Evolutionary conservation across 2,113 vertebrate genomes (phyloP), one percentile per base, ranked within the genome.

Genomic region (Phaethornis superciliosus): DNA sequence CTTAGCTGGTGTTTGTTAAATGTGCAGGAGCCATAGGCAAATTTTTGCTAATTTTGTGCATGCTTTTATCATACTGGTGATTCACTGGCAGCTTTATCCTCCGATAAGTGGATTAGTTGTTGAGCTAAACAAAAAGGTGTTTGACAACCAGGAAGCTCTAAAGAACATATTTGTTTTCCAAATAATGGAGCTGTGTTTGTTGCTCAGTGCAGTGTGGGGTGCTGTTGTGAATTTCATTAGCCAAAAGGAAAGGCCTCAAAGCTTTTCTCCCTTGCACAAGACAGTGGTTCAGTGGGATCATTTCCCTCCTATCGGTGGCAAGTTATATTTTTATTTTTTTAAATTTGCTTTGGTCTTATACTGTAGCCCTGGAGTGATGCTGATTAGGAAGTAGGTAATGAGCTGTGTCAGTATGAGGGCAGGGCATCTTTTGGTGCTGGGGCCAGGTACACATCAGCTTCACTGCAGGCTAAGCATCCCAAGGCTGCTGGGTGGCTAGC

Each of bases 61-160:
- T 95, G 97, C 97, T 96, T 98, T 98, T 98, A 98, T 98, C 98
- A 93, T 96, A n/a, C 62, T 46, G 85, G 87, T 97, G 96, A 97
- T 97, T 97, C 96, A 92, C 96, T 84, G 95, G 97, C 96, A 91
- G 94, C 98, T 97, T 98, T 98, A 98, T 96, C 97, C 98, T 69
- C 97, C 5, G 96, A 97, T 98, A 98, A 98, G 98, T 98, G 98
- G 98, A 98, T 98, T 98, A 98, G 98, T 96, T 95, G 84, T 96
- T 84, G 97, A 97, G 97, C 98, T 97, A 96, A 97, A 98, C 98
- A 98, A 98, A 98, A 97, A 97, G 96, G 98, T 96, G 97, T 88
- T 93, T 96, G 96, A 97, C 59, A 94, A 91, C 49, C 96, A 96
- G 96, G 96, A 97, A 97, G 97, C 96, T 96, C 96, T n/a, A 65